Evolutionary conservation across 2,797 vertebrate species (phyloP), one percentile per base, ranked within the genome.

Genomic region (Linurgus olivaceus): DNA sequence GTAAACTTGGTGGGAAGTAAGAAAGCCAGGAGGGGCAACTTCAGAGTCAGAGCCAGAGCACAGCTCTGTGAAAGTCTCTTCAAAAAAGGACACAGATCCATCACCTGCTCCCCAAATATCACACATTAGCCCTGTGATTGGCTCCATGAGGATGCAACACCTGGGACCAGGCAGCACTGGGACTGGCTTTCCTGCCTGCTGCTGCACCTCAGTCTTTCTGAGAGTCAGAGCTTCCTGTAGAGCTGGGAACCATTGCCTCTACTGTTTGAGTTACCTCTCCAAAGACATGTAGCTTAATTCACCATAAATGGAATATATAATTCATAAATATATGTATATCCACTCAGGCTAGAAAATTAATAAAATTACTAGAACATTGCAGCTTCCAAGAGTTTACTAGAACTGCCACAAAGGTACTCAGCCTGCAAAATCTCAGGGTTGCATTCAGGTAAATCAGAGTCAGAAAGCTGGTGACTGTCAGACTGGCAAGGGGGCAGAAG

Each of bases 371-470:
- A n/a, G 72, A 86, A 45, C 5, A 17, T 66, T 90, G 51, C 42
- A 79, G 50, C 45, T 92, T 87, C 58, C 72, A 54, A 44, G 50
- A 11, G 8, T 89, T 94, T 79, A 52, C 61, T 66, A 76, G 23
- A 76, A 61, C 48, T 33, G 11, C 45, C 77, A 44, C 26, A 65
- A 54, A 63, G 37, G 18, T 63, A 50, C 20, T 55, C 52, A 33
- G 31, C 31, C 52, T 93, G 38, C 51, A 74, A 76, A 85, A 54
- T 76, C 74, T 59, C 0, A 0, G 70, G 45, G 26, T 44, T 70
- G 37, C 48, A 83, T 40, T 20, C 55, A 58, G 67, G 35, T 70
- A 73, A 84, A 63, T 82, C 44, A 44, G 47, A 66, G 31, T 20
- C 65, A 45, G 83, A 85, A 93, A 87, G 52, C 11, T 3, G 4